Base-by-base conservation (phyloP, 2,113 vertebrate species). In the Microcebus lehilahytsara region DNA sequence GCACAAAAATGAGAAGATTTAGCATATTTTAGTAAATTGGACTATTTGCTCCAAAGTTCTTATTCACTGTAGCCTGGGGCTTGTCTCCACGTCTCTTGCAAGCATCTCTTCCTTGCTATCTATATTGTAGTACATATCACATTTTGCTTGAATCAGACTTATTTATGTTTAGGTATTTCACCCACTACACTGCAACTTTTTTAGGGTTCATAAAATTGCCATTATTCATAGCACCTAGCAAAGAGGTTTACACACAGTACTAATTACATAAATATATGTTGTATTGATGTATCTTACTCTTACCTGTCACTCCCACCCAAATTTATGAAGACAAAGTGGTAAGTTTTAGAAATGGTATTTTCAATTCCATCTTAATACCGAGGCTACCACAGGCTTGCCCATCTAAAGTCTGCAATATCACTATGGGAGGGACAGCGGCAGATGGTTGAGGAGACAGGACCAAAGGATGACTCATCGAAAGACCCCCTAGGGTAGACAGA, bases 41-140 rank as follows among this genome's bases (percentile, higher is more conserved):
- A 37, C 62, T 46, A 78, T 46, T 5, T 3, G 37, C 37, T 58
- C 64, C 16, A 40, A 8, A 42, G 34, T 42, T 64, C 86, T 17
- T 53, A 6, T 1, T 84, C 37, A n/a, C 16, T 30, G 16, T 12
- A 77, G 8, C 30, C 67, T 66, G 22, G 14, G 62, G 19, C 7
- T 0, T 40, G 32, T 64, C 85, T 72, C 14, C 11, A 67, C 5
- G 0, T 64, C 13, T 9, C 0, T 40, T 32, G 32, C 9, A 6
- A 16, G 17, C 6, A 3, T 27, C 42, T 94, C 85, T 53, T 81
- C 42, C 7, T 66, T 66, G 58, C n/a, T 72, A 19, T 60, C 13
- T 72, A 16, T 60, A 5, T 87, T 72, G 74, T 10, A 49, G 30
- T 37, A 66, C 23, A 8, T 34, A 30, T 27, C 46, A 56, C 69